A percentile compares a stretch with the other conserved stretches of the same genome.
Evolutionary conservation across 2,113 vertebrate genomes (phyloP).

Genomic region (Orthonyx spaldingii): DNA sequence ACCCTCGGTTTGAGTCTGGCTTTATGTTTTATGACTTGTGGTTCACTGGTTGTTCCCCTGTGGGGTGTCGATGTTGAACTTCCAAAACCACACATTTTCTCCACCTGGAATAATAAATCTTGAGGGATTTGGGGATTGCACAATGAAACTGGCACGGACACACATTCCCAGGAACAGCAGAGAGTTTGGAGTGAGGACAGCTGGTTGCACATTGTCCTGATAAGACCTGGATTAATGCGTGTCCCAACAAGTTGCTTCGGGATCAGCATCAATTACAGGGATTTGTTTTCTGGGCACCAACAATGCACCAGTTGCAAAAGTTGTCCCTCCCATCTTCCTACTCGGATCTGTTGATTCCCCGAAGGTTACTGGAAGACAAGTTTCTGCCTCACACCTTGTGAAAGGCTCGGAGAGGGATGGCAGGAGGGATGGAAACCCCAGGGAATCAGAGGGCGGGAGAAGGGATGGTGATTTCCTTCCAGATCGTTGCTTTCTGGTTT

Average conservation of each 20-base stretch:
- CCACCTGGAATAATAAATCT: rapidly evolving
- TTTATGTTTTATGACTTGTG: neutral
- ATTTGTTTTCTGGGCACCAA: neutral
- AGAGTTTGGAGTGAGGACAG: no score
- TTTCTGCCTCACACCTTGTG: neutral
- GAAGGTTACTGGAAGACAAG: neutral
- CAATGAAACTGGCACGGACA: rapidly evolving
- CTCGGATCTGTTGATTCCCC: neutral
- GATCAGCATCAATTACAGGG: no score
- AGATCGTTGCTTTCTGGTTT: neutral
- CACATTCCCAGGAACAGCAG: rapidly evolving
- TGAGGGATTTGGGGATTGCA: neutral
- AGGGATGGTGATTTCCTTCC: neutral
- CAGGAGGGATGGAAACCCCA: neutral
- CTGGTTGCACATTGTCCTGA: no score
- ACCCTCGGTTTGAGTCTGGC: rapidly evolving
- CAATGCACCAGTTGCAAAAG: neutral
- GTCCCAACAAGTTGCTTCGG: neutral
- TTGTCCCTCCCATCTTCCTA: neutral
- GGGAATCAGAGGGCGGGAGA: rapidly evolving
- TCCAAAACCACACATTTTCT: neutral
- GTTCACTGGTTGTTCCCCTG: rapidly evolving
- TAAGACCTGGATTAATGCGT: rapidly evolving
- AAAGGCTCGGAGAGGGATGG: neutral
- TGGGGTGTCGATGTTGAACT: rapidly evolving